Conservation (phyloP, 1,140 invertebrate genomes). For the Colletes latitarsis region DNA sequence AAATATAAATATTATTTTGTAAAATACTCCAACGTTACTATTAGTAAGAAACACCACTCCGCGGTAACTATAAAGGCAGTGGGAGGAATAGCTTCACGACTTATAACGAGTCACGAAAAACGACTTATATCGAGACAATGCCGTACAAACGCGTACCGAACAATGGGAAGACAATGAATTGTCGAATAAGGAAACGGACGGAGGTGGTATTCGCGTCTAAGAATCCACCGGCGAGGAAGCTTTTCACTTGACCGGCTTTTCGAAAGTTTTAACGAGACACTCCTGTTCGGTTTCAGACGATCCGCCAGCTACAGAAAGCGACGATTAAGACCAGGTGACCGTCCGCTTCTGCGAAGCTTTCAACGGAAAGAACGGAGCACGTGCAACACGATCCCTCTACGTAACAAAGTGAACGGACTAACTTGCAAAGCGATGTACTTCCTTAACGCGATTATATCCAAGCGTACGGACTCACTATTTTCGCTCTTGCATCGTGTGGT, state of each 20-base stretch:
- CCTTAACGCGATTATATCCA: background rate
- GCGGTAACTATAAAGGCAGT: no score
- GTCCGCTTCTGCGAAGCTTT: background rate
- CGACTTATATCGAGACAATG: no score
- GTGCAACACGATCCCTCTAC: background rate
- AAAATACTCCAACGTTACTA: no score
- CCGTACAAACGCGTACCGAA: constrained; percentile 1
- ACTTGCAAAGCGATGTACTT: background rate
- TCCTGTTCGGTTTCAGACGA: constrained; percentile 58
- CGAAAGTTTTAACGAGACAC: constrained; percentile 41
- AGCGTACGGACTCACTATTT: background rate
- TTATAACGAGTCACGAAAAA: no score
- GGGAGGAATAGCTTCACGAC: no score
- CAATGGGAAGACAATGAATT: constrained; percentile 40
- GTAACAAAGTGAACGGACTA: background rate
- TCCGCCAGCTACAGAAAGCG: constrained; percentile 55
- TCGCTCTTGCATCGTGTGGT: background rate
- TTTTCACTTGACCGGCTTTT: background rate
- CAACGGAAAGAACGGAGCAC: background rate
- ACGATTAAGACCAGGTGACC: constrained; percentile 53
- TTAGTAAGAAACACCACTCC: no score
- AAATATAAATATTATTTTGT: no score
- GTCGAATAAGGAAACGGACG: constrained; percentile 22
- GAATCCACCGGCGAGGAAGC: background rate
- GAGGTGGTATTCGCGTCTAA: background rate